Percentiles rank a stretch among this genome's conserved stretches.
Conservation (phyloP, 2,888 invertebrate genomes). For the Diloba caeruleocephala region DNA sequence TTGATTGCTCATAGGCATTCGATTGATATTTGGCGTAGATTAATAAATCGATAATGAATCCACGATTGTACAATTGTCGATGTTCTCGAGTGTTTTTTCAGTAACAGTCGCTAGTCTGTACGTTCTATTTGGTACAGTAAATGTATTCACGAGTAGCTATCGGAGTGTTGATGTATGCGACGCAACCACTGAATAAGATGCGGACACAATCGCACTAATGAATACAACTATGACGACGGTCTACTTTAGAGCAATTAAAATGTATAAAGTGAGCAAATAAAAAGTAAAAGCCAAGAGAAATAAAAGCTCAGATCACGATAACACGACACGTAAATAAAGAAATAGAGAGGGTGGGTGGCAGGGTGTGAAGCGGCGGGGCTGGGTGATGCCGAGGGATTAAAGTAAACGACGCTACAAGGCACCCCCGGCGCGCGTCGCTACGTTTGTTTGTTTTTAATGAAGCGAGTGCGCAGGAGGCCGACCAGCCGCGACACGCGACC, state of each 20-base stretch:
- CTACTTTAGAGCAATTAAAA: slow-evolving; percentile 33
- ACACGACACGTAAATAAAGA: slow-evolving; percentile 37
- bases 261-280: slow-evolving; percentile 29
- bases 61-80: too few relatives aligned
- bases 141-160: too few relatives aligned
- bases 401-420: slow-evolving; percentile 34
- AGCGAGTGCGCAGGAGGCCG: slow-evolving; percentile 28
- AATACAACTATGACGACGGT: slow-evolving; percentile 11
- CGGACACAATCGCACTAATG: slow-evolving; percentile 7
- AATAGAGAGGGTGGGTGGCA: slow-evolving; percentile 24
- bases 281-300: slow-evolving; percentile 21
- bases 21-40: too few relatives aligned
- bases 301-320: slow-evolving; percentile 32
- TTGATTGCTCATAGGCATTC: too few relatives aligned
- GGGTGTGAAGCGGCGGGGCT: background rate
- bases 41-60: too few relatives aligned
- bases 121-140: too few relatives aligned
- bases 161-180: too few relatives aligned
- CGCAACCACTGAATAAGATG: too few relatives aligned
- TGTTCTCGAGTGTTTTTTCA: too few relatives aligned
- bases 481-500: too few relatives aligned
- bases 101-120: too few relatives aligned
- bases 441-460: slow-evolving; percentile 57
- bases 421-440: slow-evolving; percentile 11
- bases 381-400: slow-evolving; percentile 11